These are phyloP conservation scores for Strigamia maritima DNA, from an alignment of 2,888 invertebrate species.

Conservation along the genomic window DNA sequence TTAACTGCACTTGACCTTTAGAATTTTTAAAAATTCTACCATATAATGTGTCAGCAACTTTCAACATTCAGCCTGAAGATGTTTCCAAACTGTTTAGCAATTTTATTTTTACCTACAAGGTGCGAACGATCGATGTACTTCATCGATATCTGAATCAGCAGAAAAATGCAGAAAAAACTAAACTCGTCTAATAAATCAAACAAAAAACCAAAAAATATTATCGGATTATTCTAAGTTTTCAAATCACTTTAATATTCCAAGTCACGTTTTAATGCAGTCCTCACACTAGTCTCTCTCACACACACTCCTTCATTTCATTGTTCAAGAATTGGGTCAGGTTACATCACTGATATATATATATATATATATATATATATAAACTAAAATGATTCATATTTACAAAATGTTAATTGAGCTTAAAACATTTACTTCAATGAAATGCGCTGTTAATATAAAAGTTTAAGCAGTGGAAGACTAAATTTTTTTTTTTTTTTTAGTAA, in stretches of 20 bases:
- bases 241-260: neutral
- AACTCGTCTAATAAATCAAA: neutral
- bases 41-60: neutral
- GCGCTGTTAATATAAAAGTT: no score
- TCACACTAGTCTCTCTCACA: no score
- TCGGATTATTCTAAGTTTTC: neutral
- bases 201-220: neutral
- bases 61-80: neutral
- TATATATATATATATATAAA: no score
- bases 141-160: conserved; percentile 10
- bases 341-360: neutral
- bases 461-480: no score
- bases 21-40: no score
- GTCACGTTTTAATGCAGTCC: neutral
- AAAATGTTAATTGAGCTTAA: no score
- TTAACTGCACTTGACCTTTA: no score
- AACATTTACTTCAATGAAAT: no score
- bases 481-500: no score
- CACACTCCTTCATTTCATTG: neutral
- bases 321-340: neutral
- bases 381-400: no score
- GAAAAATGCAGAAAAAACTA: neutral
- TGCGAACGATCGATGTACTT: neutral
- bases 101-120: conserved; percentile 10
- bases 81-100: conserved; percentile 15